A percentile compares a stretch with the other conserved stretches of the same genome.
phyloP scores from a whole-genome alignment of 2,888 invertebrate genomes.

The Sphaerophoria taeniata region DNA sequence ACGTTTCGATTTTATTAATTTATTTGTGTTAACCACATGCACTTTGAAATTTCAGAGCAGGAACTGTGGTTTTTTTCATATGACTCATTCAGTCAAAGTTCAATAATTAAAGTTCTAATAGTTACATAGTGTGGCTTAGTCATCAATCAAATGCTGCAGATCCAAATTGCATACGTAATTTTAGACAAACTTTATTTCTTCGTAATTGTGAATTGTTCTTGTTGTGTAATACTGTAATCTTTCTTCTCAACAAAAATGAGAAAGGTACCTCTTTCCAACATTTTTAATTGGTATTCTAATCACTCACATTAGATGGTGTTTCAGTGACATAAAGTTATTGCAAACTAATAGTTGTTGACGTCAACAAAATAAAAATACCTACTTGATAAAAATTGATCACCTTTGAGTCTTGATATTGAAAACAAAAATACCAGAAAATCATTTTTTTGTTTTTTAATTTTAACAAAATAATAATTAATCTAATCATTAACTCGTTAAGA shows the following conservation, averaged over 20 bases:
- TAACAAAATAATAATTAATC: not conserved
- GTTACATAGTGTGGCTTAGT: not conserved
- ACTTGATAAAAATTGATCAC: not conserved
- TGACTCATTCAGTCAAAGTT: slow-evolving; percentile 10
- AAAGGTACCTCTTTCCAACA: not conserved
- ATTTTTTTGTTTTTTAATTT: not conserved
- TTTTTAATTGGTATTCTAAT: not conserved
- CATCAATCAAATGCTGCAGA: not conserved
- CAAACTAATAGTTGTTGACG: not conserved
- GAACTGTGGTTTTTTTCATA: not conserved
- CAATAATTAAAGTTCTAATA: not conserved
- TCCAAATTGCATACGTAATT: not conserved
- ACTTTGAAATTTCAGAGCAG: not conserved
- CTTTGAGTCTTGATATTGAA: not conserved
- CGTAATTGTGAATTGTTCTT: not conserved
- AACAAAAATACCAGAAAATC: not conserved
- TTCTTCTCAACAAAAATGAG: not conserved
- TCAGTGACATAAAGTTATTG: not conserved
- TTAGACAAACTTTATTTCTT: too few species aligned
- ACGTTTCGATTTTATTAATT: too few species aligned
- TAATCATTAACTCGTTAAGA: not conserved
- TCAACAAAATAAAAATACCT: not conserved
- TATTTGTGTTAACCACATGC: too few species aligned
- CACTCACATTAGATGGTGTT: not conserved
- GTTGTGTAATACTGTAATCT: not conserved